phyloP scores from a whole-genome alignment of 2,797 vertebrate genomes.

The Girardinus metallicus region DNA sequence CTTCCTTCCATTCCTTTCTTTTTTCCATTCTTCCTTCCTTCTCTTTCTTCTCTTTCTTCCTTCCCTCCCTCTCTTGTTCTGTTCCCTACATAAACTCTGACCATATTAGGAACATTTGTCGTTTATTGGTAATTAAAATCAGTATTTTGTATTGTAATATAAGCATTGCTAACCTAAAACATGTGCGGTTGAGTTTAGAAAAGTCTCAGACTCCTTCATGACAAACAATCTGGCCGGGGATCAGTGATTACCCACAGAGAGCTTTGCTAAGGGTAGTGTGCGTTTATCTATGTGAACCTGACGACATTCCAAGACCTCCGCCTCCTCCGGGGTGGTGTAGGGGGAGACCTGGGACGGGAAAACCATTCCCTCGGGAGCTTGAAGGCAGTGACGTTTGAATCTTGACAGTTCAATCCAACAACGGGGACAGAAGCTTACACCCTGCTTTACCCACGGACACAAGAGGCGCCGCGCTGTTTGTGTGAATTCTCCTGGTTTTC shows the following conservation, averaged over 20 bases:
- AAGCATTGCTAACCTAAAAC: background rate
- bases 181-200: background rate
- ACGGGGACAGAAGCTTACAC: background rate
- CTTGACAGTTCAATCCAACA: slow-evolving; percentile 26
- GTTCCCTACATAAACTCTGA: background rate
- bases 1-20: background rate
- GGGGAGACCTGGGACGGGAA: slow-evolving; percentile 22
- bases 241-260: background rate
- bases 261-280: slow-evolving; percentile 5
- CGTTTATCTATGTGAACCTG: slow-evolving; percentile 26
- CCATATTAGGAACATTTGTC: background rate
- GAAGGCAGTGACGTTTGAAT: slow-evolving; percentile 4
- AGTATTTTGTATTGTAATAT: background rate
- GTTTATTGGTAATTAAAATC: background rate
- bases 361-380: slow-evolving; percentile 1
- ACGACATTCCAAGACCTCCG: slow-evolving; percentile 25
- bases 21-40: too few relatives aligned
- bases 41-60: background rate
- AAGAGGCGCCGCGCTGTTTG: slow-evolving; percentile 10
- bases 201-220: background rate
- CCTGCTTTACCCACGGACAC: slow-evolving; percentile 9
- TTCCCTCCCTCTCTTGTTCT: background rate
- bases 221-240: background rate
- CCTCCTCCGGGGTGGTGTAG: slow-evolving; percentile 7
- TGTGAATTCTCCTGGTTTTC: slow-evolving; percentile 25